phyloP scores from a whole-genome alignment of 2,888 invertebrate species.

The Odontothrips loti region DNA sequence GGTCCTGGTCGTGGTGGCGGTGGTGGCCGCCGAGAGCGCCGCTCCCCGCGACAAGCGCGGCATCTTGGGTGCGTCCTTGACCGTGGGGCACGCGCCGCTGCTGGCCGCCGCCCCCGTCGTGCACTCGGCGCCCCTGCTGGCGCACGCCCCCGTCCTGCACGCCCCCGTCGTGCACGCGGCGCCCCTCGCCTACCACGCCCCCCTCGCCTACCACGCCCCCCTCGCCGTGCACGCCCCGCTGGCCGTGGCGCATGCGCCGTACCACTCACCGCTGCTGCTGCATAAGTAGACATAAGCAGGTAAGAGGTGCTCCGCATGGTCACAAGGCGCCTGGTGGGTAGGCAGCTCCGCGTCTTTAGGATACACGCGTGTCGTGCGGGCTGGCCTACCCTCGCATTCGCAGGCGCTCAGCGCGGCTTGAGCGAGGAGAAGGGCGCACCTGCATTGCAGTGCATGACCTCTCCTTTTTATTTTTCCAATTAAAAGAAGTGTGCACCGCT shows the following conservation, averaged over 20 bases:
- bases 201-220: slow-evolving; percentile 28
- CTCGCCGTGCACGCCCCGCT: slow-evolving; percentile 25
- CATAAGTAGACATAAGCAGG: not conserved
- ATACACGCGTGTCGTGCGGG: too few relatives aligned
- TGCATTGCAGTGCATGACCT: too few relatives aligned
- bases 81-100: slow-evolving; percentile 5
- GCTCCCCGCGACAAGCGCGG: slow-evolving; percentile 27
- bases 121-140: not conserved
- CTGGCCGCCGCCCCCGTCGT: slow-evolving; percentile 4
- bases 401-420: too few relatives aligned
- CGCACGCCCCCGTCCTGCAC: slow-evolving; percentile 7
- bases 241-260: slow-evolving; percentile 27
- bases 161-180: slow-evolving; percentile 27
- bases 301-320: too few relatives aligned
- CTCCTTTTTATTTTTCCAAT: too few relatives aligned
- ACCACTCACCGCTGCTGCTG: slow-evolving; percentile 7
- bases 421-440: too few relatives aligned
- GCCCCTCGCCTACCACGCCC: slow-evolving; percentile 10
- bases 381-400: too few relatives aligned
- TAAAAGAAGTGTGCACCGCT: too few relatives aligned
- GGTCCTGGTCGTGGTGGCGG: slow-evolving; percentile 8
- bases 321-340: too few relatives aligned
- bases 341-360: too few relatives aligned
- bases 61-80: slow-evolving; percentile 27
- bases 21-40: slow-evolving; percentile 21